Base-by-base conservation (phyloP, 2,888 invertebrate genomes). In the Muschampia plurimacula region DNA sequence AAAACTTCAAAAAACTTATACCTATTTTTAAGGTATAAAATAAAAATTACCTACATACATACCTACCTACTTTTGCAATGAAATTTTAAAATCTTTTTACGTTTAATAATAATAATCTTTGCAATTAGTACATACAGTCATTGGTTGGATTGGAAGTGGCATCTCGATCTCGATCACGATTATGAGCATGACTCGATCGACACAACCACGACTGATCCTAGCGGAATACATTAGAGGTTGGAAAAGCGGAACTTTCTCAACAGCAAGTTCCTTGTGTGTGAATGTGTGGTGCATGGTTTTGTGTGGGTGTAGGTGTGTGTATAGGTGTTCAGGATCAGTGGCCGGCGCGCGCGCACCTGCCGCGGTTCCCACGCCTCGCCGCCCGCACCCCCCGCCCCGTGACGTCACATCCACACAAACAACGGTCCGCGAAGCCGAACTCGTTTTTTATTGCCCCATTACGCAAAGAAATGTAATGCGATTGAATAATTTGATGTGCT, bases 301-400 rank as follows among this genome's bases (percentile, higher is more conserved):
- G 76, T 77, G 74, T 74, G 74, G 73, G 79, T 75, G 79, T 22
- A 1, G 22, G 22, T 79, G 88, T 67, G 52, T 60, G 71, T 67
- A 52, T 72, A 66, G 71, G 71, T 89, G 91, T 89, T 88, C 90
- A 93, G 94, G 93, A 93, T 92, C 94, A 93, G 92, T 94, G 93
- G 91, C 93, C 93, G 89, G 87, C 89, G 91, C 91, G 86, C 88
- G 93, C 92, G 92, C 93, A 93, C 94, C 93, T 93, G 94, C 93
- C 92, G 92, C 90, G 83, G 91, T 93, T 93, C 93, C 93, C 94
- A 93, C 94, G 94, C 86, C 88, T 85, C 87, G 81, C 88, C 72
- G 81, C 81, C 78, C 77, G 67, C 77, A 75, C 69, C 77, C 76
- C 77, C 72, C 77, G 71, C 82, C 77, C 79, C 82, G 83, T 89